A percentile compares a stretch with the other conserved stretches of the same genome.
These are phyloP conservation scores for Dicyrtomina minuta DNA, from an alignment of 2,888 invertebrate genomes.

Conservation along the genomic window DNA sequence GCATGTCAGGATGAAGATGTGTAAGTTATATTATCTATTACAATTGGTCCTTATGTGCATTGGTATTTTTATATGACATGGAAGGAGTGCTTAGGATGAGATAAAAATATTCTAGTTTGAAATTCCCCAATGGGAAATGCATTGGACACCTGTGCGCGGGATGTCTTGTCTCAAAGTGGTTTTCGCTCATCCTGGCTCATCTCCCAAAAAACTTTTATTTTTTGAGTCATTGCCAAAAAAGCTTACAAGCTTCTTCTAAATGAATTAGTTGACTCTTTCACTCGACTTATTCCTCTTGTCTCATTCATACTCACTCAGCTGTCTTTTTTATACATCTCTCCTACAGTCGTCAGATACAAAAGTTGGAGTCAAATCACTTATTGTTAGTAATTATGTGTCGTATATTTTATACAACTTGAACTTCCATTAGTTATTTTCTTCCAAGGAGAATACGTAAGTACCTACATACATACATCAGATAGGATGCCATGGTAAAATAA, in stretches of 20 bases:
- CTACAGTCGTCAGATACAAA: neutral
- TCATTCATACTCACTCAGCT: too few relatives aligned
- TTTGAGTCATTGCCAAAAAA: slow-evolving; percentile 24
- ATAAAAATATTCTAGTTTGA: slow-evolving; percentile 4
- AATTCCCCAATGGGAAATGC: slow-evolving; percentile 25
- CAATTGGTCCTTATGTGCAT: too few relatives aligned
- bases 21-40: too few relatives aligned
- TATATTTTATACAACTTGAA: too few relatives aligned
- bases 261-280: slow-evolving; percentile 25
- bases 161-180: slow-evolving; percentile 32
- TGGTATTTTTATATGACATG: too few relatives aligned
- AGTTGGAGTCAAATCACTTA: neutral
- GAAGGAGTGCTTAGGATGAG: slow-evolving; percentile 5
- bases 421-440: too few relatives aligned
- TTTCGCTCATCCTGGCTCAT: slow-evolving; percentile 19
- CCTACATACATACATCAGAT: too few relatives aligned
- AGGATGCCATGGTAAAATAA: too few relatives aligned
- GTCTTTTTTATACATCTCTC: neutral
- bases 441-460: too few relatives aligned
- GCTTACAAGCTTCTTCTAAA: slow-evolving; percentile 27
- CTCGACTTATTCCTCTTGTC: neutral
- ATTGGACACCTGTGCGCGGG: slow-evolving; percentile 31
- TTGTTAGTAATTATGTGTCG: too few relatives aligned
- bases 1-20: too few relatives aligned
- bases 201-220: slow-evolving; percentile 18